Evolutionary conservation across 2,113 vertebrate genomes (phyloP).

Genomic region (Mus spicilegus): DNA sequence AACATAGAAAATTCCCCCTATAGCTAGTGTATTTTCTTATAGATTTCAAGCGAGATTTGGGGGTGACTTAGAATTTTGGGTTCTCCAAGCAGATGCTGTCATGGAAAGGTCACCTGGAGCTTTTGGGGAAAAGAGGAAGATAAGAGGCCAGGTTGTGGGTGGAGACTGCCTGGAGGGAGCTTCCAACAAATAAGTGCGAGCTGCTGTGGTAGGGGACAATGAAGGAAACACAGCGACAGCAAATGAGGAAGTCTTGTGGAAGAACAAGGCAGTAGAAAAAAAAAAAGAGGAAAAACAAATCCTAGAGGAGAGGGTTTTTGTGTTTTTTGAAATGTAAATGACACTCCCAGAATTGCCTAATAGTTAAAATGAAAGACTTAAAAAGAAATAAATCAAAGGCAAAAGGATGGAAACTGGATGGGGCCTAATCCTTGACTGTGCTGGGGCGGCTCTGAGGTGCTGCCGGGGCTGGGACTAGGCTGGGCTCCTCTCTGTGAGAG

Average conservation of each 20-base stretch:
- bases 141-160: neutral
- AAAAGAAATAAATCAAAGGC: conserved; percentile 74
- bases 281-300: conserved; percentile 46
- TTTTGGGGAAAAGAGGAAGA: neutral
- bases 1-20: neutral
- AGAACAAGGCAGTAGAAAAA: conserved; percentile 28
- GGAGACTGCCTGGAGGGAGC: neutral
- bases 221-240: conserved; percentile 58
- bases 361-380: conserved; percentile 68
- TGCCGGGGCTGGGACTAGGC: neutral
- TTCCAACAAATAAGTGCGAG: neutral
- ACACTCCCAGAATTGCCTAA: conserved; percentile 26
- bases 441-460: neutral
- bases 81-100: neutral
- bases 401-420: neutral
- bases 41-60: neutral
- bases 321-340: conserved; percentile 82
- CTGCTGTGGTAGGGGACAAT: conserved; percentile 17
- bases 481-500: neutral
- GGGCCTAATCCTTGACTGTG: conserved; percentile 67
- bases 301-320: conserved; percentile 46
- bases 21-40: neutral
- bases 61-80: neutral
- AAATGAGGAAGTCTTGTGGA: conserved; percentile 1
- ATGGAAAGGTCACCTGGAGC: neutral